Percentiles rank a stretch among this genome's conserved stretches.
These are phyloP conservation scores for Cephus sareptanus DNA, from an alignment of 2,888 invertebrate genomes.

Conservation along the genomic window DNA sequence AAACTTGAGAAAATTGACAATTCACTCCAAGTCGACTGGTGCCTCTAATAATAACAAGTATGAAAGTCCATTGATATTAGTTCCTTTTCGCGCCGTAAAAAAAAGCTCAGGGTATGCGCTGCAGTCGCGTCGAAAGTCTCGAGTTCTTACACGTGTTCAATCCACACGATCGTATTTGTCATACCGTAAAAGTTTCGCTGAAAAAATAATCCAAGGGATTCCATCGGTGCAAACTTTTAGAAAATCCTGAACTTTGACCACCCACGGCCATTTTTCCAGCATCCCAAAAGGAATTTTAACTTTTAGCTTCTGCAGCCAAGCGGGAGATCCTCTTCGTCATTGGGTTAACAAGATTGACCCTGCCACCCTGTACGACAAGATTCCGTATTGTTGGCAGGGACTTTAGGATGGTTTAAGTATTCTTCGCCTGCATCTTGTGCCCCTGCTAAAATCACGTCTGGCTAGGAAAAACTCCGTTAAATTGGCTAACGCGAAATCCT, in stretches of 20 bases:
- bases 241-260: neutral
- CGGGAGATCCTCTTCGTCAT: constrained; percentile 22
- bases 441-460: neutral
- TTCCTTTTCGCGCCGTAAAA: neutral
- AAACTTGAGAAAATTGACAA: neutral
- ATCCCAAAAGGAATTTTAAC: constrained; percentile 12
- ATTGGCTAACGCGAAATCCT: constrained; percentile 44
- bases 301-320: constrained; percentile 26
- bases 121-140: too few relatives aligned
- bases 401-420: neutral
- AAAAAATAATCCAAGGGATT: neutral
- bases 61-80: neutral
- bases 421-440: neutral
- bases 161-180: neutral
- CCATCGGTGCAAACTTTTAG: neutral
- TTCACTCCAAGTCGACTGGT: neutral
- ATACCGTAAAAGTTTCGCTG: neutral
- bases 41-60: neutral
- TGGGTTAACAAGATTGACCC: constrained; percentile 20
- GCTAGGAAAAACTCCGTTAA: constrained; percentile 12
- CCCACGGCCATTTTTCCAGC: neutral
- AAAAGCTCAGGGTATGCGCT: neutral
- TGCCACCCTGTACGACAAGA: neutral
- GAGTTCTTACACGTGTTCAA: too few relatives aligned
- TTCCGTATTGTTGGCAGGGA: neutral